phyloP scores from a whole-genome alignment of 2,888 invertebrate species.

The Alcis repandata region DNA sequence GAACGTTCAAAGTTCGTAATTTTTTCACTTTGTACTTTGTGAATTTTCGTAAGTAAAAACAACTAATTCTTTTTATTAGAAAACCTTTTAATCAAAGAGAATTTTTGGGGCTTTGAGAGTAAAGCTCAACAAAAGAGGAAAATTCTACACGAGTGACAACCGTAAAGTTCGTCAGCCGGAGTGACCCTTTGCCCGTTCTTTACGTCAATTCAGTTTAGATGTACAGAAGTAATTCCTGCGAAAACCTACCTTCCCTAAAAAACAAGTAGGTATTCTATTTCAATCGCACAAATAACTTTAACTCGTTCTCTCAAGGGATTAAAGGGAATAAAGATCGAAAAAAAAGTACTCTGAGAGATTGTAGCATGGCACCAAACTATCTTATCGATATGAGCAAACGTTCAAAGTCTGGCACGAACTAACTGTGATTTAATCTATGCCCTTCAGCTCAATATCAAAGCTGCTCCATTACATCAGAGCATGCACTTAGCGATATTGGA shows the following conservation, averaged over 20 bases:
- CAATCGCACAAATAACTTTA: too few species aligned
- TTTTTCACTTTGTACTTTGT: conserved; percentile 5
- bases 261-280: too few species aligned
- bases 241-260: not conserved
- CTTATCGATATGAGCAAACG: not conserved
- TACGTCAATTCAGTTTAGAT: not conserved
- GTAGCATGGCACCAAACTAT: not conserved
- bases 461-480: conserved; percentile 19
- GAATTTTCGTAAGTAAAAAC: conserved; percentile 1
- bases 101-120: not conserved
- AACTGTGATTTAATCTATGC: not conserved
- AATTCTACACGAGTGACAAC: not conserved
- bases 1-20: not conserved
- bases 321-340: not conserved
- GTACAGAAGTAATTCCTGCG: not conserved
- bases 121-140: not conserved
- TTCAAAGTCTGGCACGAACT: not conserved
- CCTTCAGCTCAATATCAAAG: conserved; percentile 4
- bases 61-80: conserved; percentile 1
- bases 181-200: not conserved
- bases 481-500: conserved; percentile 28
- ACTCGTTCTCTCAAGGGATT: not conserved
- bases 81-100: not conserved
- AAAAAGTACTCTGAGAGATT: not conserved
- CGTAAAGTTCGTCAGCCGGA: not conserved